phyloP scores from a whole-genome alignment of 1,140 invertebrate genomes.

The Belonocnema kinseyi region DNA sequence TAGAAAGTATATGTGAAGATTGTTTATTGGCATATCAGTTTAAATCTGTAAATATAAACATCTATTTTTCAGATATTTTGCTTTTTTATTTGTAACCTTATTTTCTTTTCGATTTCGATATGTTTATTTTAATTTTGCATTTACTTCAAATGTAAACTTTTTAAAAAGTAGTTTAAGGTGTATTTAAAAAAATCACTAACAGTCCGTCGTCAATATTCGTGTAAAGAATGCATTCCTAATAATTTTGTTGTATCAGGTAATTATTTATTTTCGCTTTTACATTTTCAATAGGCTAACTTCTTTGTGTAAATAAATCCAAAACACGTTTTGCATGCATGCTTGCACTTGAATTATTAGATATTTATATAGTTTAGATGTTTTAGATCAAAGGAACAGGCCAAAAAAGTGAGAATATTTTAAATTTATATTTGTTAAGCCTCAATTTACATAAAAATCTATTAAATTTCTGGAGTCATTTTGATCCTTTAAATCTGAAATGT shows the following conservation, averaged over 20 bases:
- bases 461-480: no score
- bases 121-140: neutral
- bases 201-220: neutral
- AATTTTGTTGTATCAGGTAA: conserved; percentile 19
- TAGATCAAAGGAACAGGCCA: neutral
- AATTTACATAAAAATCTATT: no score
- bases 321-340: neutral
- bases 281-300: neutral
- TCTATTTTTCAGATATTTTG: conserved; percentile 9
- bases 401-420: neutral
- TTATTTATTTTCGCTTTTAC: conserved; percentile 20
- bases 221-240: neutral
- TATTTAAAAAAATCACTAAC: neutral
- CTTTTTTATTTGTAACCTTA: conserved; percentile 23
- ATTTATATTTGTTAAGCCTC: neutral
- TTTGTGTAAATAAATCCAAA: neutral
- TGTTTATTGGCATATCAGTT: neutral
- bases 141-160: neutral
- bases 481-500: no score
- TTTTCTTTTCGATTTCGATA: neutral
- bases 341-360: conserved; percentile 5
- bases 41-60: conserved; percentile 7
- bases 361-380: neutral
- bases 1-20: neutral
- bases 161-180: neutral